Evolutionary conservation across 2,888 invertebrate species (phyloP).

Genomic region (Callimorpha dominula): DNA sequence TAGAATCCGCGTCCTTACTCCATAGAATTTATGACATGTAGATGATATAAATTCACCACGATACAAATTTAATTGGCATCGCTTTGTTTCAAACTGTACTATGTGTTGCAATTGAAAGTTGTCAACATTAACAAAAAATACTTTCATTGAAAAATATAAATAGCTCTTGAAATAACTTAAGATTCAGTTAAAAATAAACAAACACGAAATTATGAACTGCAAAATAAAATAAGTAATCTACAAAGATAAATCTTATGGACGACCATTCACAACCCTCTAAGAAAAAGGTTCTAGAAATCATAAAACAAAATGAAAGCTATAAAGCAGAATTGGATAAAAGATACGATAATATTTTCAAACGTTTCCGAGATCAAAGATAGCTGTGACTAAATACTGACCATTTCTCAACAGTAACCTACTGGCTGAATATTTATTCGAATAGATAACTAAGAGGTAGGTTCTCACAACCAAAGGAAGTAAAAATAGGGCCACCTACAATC

Average conservation of each 20-base stretch:
- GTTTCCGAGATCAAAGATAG: constrained; percentile 46
- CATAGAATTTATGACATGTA: no score
- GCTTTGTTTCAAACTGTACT: no score
- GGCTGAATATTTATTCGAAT: constrained; percentile 42
- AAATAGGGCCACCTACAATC: constrained; percentile 13
- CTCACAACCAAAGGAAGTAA: constrained; percentile 27
- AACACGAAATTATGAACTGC: no score
- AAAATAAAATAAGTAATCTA: not conserved
- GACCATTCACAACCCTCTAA: not conserved
- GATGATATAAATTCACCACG: no score
- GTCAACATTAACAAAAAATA: not conserved
- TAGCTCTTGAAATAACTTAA: not conserved
- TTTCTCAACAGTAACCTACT: constrained; percentile 34
- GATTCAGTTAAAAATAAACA: not conserved
- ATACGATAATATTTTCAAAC: constrained; percentile 33
- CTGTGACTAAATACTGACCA: constrained; percentile 44
- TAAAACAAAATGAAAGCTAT: constrained; percentile 7
- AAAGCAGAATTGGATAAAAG: constrained; percentile 20
- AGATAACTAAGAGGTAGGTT: constrained; percentile 30
- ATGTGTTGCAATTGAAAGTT: no score
- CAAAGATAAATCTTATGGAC: not conserved
- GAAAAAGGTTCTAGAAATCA: not conserved
- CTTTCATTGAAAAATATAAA: not conserved
- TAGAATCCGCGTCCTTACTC: no score
- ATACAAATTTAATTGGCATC: no score